Base-by-base conservation (phyloP, 2,113 vertebrate genomes). In the Thunnus maccoyii region DNA sequence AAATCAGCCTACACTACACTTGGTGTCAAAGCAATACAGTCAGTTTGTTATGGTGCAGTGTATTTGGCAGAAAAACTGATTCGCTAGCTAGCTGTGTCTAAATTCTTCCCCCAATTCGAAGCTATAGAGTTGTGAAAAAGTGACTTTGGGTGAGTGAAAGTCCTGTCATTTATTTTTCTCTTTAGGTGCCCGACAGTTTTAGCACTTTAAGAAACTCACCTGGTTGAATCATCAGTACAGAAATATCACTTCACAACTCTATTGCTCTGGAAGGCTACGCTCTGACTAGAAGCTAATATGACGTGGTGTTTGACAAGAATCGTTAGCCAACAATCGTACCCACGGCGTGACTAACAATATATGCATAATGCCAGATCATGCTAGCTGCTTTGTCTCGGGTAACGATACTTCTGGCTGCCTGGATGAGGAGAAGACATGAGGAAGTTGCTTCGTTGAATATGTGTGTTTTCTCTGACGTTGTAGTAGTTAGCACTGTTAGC, bases 11-110 rank as follows among this genome's bases (percentile, higher is more conserved):
- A 18, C 41, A 15, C 36, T 6, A 5, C 58, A 56, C 62, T 52
- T 17, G 0, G 44, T 72, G 55, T 71, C 70, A 58, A 63, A 89
- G 88, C 88, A 86, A 82, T 22, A 84, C 84, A 36, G 55, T 71
- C 69, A 36, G 25, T 67, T 56, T 44, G 55, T 56, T 27, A 3
- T 8, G 30, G 61, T 74, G n/a, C 22, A 20, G 58, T 47, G 72
- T 86, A 20, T 56, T 17, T 15, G 8, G 13, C 25, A 61, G 27
- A 47, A 57, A 56, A 55, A 1, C n/a, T 22, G 64, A 66, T 56
- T 44, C 16, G 30, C 70, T 62, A 7, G 64, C 82, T 75, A 1
- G 0, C 30, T 0, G 36, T 18, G 65, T 65, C 32, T 5, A 5
- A 51, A 51, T 32, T 50, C n/a, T 50, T 16, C 30, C 20, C 12